These are phyloP conservation scores for Epinephelus fuscoguttatus DNA, from an alignment of 2,113 vertebrate species.

Conservation along the genomic window DNA sequence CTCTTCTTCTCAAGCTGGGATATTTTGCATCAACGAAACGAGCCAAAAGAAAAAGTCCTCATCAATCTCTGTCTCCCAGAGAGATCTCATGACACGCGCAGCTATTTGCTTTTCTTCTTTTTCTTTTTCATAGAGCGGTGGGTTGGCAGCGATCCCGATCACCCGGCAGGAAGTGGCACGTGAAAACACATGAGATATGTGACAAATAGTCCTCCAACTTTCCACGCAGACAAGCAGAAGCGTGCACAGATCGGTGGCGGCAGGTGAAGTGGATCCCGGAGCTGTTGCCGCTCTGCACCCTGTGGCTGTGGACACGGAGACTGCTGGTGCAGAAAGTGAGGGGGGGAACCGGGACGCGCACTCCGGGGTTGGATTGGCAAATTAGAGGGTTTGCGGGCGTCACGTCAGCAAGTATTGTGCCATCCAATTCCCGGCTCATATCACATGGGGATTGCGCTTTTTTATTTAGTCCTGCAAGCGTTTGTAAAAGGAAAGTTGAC, in stretches of 20 bases:
- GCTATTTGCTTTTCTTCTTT: slow-evolving; percentile 8
- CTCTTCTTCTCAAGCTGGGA: background rate
- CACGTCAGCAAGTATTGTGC: slow-evolving; percentile 70
- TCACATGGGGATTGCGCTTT: slow-evolving; percentile 9
- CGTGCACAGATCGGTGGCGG: background rate
- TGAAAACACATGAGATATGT: background rate
- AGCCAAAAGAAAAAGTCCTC: slow-evolving; percentile 37
- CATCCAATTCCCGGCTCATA: slow-evolving; percentile 33
- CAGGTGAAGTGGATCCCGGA: slow-evolving; percentile 20
- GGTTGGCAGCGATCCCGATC: background rate
- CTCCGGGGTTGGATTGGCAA: slow-evolving; percentile 60
- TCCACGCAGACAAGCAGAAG: slow-evolving; percentile 21
- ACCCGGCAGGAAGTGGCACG: slow-evolving; percentile 1
- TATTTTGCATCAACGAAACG: background rate
- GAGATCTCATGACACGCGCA: slow-evolving; percentile 12
- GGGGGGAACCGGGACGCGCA: background rate
- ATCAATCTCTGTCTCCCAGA: slow-evolving; percentile 6
- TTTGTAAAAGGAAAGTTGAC: slow-evolving; percentile 14
- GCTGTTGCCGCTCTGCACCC: slow-evolving; percentile 46
- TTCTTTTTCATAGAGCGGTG: slow-evolving; percentile 19
- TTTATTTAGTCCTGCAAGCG: too few relatives aligned
- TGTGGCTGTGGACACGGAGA: slow-evolving; percentile 49
- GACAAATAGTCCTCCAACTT: slow-evolving; percentile 62
- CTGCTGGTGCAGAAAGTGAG: slow-evolving; percentile 42
- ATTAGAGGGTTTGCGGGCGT: slow-evolving; percentile 59